A percentile compares a stretch with the other conserved stretches of the same genome.
Conservation (phyloP, 2,113 vertebrate species). For the Hirundichthys speculiger region DNA sequence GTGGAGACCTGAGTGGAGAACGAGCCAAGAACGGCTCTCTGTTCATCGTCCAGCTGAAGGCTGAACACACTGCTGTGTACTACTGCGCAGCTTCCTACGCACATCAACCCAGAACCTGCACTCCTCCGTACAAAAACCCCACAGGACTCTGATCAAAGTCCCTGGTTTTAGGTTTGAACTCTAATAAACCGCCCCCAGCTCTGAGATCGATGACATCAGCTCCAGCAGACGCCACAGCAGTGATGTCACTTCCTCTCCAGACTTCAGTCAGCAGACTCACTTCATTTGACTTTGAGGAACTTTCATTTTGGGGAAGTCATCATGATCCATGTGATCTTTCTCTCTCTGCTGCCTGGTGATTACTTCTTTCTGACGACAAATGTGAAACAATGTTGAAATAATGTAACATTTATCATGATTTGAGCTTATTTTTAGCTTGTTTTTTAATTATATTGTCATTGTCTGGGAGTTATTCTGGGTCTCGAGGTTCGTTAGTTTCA, state of each 20-base stretch:
- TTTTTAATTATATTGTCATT: too few relatives aligned
- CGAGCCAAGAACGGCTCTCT: slow-evolving; percentile 39
- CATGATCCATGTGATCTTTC: slow-evolving; percentile 28
- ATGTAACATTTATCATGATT: too few relatives aligned
- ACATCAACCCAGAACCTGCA: slow-evolving; percentile 17
- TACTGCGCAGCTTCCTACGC: slow-evolving; percentile 63
- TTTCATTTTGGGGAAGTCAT: neutral
- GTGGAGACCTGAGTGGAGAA: slow-evolving; percentile 28
- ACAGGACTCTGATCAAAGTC: neutral
- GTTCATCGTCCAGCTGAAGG: neutral
- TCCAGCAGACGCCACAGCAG: neutral
- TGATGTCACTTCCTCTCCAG: neutral
- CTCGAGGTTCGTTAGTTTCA: slow-evolving; percentile 36
- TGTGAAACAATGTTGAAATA: too few relatives aligned
- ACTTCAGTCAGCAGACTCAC: neutral
- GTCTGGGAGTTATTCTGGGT: slow-evolving; percentile 2
- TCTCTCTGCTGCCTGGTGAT: slow-evolving; percentile 35
- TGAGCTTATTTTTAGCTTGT: too few relatives aligned
- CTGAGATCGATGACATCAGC: too few relatives aligned
- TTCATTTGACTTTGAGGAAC: too few relatives aligned
- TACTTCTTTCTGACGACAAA: neutral
- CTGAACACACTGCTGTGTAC: slow-evolving; percentile 47
- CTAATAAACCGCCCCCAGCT: neutral
- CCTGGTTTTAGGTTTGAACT: neutral
- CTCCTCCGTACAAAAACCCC: slow-evolving; percentile 17